Evolutionary conservation across 1,140 invertebrate species (phyloP), one percentile per base, ranked within the genome.

Genomic region (Lepidurus arcticus): DNA sequence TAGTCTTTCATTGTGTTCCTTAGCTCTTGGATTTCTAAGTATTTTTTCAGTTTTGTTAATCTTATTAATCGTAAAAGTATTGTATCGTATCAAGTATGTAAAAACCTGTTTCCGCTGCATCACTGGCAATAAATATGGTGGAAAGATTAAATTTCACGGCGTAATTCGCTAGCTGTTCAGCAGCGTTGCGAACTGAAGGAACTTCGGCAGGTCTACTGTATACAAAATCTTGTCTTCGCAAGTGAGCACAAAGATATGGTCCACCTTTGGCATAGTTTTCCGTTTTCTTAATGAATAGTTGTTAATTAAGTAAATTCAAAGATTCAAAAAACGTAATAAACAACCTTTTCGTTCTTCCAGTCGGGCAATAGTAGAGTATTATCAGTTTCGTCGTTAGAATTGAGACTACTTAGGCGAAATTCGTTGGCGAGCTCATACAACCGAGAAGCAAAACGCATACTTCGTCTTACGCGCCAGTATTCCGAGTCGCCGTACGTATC

Each of bases 401-500:
- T 88, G 0, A 98, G 87, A 82, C 89, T 86, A 73, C 86, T 82
- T 75, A 83, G 82, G 73, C 95, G 88, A 84, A 92, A 98, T 45
- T 90, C 82, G 79, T 89, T 87, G 1, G 92, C 95, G 81, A 92
- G 89, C 82, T 89, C 75, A 74, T 89, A 84, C 2, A 99, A 87
- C 75, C 89, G 83, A 73, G 86, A 86, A 77, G 92, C 90, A 85
- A 97, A 98, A 81, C 92, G 88, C 94, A 98, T 97, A 83, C 95
- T 98, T 81, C 94, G 88, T 82, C 97, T 87, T 34, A 92, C 93
- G 80, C 86, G 85, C 96, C 97, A 98, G 85, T 94, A 98, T 47
- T 89, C 85, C 76, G 85, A 83, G 79, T 92, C 90, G 7, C 96
- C 96, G 87, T 94, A 98, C 45, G 85, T 84, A 83, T 96, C 91